Base-by-base conservation (phyloP, 2,888 invertebrate species). In the Zygothrica quintamaculata region DNA sequence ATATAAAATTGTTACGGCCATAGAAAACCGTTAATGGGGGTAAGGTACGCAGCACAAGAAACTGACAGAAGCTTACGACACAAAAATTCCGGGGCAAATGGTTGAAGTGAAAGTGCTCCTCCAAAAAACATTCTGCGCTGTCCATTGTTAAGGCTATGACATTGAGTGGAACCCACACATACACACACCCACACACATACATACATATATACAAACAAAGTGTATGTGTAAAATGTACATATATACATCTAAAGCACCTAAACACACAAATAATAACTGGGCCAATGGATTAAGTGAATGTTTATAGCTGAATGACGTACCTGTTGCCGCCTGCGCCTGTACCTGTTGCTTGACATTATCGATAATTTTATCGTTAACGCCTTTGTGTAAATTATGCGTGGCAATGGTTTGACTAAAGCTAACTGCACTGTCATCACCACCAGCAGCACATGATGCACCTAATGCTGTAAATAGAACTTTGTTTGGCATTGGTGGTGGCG, bases 301-400 rank as follows among this genome's bases (percentile, higher is more conserved):
- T 37, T 53, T 34, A 53, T 61, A 46, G 16, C 44, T 53, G 36
- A 34, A 31, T 44, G 40, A 90, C 90, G 87, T 90, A 90, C 90
- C 90, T 90, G 90, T 90, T 89, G 90, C 88, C 73, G 89, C 89
- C 77, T 89, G 87, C 50, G 89, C 85, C 74, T 90, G 89, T 81
- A 88, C 88, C 84, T 89, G 89, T 82, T 89, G 88, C 74, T 82
- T 89, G 62, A 90, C 89, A 75, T 86, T 90, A 66, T 88, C 88
- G 73, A 89, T 88, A 75, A 90, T 84, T 78, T 89, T 90, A 72
- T 87, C 84, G 64, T 68, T 74, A 59, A 50, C 57, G 68, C 72
- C 60, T 48, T 70, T 77, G 68, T 85, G 88, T 74, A 88, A 81
- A 72, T 77, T 82, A 76, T 85, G 84, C 13, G 66, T 69, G 25